Evolutionary conservation across 2,113 vertebrate genomes (phyloP), one percentile per base, ranked within the genome.

Genomic region (Myocastor coypus): DNA sequence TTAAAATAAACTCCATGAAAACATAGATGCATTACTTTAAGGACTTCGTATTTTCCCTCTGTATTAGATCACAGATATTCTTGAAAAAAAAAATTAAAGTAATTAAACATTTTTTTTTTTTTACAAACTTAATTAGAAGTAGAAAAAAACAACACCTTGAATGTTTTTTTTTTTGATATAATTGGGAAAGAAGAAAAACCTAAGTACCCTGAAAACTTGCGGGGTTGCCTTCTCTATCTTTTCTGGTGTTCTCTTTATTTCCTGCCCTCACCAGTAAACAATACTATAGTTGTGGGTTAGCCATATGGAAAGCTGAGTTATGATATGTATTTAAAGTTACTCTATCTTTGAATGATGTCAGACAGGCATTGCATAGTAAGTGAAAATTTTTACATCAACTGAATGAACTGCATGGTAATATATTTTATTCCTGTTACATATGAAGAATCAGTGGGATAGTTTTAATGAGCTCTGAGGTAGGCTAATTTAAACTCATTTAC

Each of bases 351-450:
- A 84, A 71, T 57, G 13, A 11, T 88, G 22, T 50, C 81, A n/a
- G 20, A 32, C 3, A 83, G 63, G 69, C 78, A 24, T 92, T 50
- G n/a, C 69, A 69, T 0, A 64, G n/a, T 30, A 77, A 80, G 12
- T 85, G 69, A 24, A 96, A 17, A 16, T 89, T 92, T 96, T 59
- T 83, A 61, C 82, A 61, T 83, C 59, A 89, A 89, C 19, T 71
- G 22, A 86, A 93, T 83, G 55, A 91, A 94, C 42, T 87, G 11
- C 52, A 2, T 89, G 8, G 68, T 37, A 82, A 68, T 87, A 7
- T 19, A n/a, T 80, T 89, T 77, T 63, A 20, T 83, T 61, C 10
- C 78, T 88, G n/a, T 52, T 37, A 28, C 34, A 52, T 71, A 46
- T 22, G 28, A 83, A 64, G 82, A 34, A 81, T 73, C 16, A 32